Evolutionary conservation across 2,113 vertebrate species (phyloP), one percentile per base, ranked within the genome.

Genomic region (Candoia aspera): DNA sequence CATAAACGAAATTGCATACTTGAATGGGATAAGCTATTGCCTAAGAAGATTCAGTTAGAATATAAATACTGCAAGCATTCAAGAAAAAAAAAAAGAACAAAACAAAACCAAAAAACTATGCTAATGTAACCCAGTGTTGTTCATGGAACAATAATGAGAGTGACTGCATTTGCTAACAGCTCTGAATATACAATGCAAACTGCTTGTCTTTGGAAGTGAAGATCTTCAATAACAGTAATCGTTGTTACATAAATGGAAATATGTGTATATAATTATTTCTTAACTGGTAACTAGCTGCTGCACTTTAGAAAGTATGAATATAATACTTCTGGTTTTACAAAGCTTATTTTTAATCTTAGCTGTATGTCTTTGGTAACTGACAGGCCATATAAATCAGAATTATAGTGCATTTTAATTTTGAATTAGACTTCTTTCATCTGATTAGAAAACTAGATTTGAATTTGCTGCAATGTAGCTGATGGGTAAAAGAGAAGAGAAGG

Each of bases 91-190:
- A 29, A 87, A 89, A n/a, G n/a, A n/a, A n/a, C n/a, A n/a, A 86
- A 8, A 62, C 87, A 79, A 33, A 33, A 33, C 10, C 26, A 79
- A 2, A 1, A 24, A 2, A 57, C 92, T 91, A 37, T 79, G 68
- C 17, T 79, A 79, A 79, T 79, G 15, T 79, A 79, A 79, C 19
- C 59, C 23, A 87, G 0, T 90, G 49, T 33, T 89, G 49, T 21
- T 90, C 86, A 23, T 91, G 59, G 1, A 88, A 84, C 1, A 49
- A 3, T 79, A 60, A 21, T 85, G 49, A 1, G 1, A 91, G 83
- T 92, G 17, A 3, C 15, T 93, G 21, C 21, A 59, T 94, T 96
- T 94, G 60, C 24, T 94, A 90, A 62, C 91, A 58, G 29, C n/a
- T 90, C 91, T 91, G 26, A 59, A 24, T 87, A 68, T 89, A 89